Base-by-base conservation (phyloP, 2,888 invertebrate species). In the Dolichomitus sp. region DNA sequence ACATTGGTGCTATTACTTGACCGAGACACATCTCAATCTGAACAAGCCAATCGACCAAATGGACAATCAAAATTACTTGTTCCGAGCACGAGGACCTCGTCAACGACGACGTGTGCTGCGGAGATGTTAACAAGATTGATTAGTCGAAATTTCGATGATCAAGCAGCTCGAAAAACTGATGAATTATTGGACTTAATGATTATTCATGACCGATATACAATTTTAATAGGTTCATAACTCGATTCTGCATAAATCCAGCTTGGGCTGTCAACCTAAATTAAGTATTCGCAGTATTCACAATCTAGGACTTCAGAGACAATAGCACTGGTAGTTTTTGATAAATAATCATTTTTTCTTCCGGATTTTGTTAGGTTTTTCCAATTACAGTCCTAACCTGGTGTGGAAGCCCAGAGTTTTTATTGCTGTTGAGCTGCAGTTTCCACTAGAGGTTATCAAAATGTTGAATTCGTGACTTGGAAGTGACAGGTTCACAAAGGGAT, bases 401-500 rank as follows among this genome's bases (percentile, higher is more conserved):
- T 17, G 17, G n/a, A n/a, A 6, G 1, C 3, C n/a, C 3, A 17
- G 6, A 4, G 6, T 4, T 5, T n/a, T 48, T 48, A 17, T 48
- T 17, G 6, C 27, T 14, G 27, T 27, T 12, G 27, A 54, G 27
- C 54, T 12, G 54, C 4, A 14, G 54, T 27, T 54, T 27, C 27
- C 12, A 54, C 14, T 14, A 12, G 14, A 14, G 14, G 4, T 54
- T 54, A 27, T 54, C 27, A 54, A 54, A 14, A 59, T 27, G 12
- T 42, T 42, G 9, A 6, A 42, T 68, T 52, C 81, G 81, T 76
- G 81, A 76, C 59, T 59, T 33, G 40, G 42, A 30, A 19, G 42
- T 81, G 72, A 81, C 76, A 76, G 76, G 81, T 81, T 76, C 72
- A 72, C 70, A 63, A 76, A 65, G 70, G 6, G 54, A 33, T 57